These are phyloP conservation scores for Madoqua kirkii DNA, from an alignment of 2,113 vertebrate genomes.

Conservation along the genomic window DNA sequence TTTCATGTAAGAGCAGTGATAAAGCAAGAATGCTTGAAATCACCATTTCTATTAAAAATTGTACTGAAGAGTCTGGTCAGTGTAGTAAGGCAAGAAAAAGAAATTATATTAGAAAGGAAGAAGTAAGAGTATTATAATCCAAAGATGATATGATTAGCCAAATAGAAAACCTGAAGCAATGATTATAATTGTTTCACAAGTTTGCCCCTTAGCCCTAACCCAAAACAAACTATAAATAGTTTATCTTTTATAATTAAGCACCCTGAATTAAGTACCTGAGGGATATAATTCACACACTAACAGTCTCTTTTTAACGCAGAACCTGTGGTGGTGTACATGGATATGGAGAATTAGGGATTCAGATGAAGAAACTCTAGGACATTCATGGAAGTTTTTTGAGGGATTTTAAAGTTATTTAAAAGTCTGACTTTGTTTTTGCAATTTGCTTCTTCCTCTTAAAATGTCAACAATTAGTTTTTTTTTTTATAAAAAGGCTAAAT, in stretches of 20 bases:
- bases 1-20: background rate
- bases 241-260: background rate
- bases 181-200: background rate
- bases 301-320: background rate
- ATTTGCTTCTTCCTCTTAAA: background rate
- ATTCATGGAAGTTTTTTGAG: background rate
- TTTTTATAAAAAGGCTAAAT: background rate
- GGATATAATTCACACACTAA: background rate
- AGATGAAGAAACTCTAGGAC: background rate
- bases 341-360: background rate
- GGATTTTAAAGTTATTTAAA: slow-evolving; percentile 1
- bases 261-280: background rate
- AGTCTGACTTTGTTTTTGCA: background rate
- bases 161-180: background rate
- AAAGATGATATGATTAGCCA: background rate
- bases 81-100: background rate
- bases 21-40: background rate
- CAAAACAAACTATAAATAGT: background rate
- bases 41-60: background rate
- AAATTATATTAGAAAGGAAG: background rate
- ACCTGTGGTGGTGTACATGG: background rate
- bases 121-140: background rate
- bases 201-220: background rate
- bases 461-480: background rate
- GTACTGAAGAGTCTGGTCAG: background rate